These are phyloP conservation scores for Achroia grisella DNA, from an alignment of 1,140 invertebrate genomes.

Conservation along the genomic window DNA sequence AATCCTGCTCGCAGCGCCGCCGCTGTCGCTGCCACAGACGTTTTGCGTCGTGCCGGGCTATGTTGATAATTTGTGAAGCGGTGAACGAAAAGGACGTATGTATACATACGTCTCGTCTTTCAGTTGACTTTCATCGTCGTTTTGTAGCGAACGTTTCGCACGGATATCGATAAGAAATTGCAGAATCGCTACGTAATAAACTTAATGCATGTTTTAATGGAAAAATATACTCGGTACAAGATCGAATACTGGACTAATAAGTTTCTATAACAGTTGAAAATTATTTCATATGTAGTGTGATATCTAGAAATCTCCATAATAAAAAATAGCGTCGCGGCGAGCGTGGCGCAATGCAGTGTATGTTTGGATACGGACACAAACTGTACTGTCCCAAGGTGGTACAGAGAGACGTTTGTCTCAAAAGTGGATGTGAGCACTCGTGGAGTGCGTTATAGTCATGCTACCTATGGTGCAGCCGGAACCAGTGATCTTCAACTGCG, in stretches of 20 bases:
- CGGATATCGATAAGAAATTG: constrained; percentile 63
- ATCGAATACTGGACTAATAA: background rate
- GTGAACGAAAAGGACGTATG: constrained; percentile 63
- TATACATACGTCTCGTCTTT: constrained; percentile 70
- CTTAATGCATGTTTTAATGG: constrained; percentile 33
- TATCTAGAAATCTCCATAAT: constrained; percentile 24
- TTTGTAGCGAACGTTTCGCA: constrained; percentile 69
- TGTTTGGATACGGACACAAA: constrained; percentile 59
- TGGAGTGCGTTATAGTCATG: constrained; percentile 52
- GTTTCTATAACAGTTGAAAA: background rate
- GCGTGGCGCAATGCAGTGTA: constrained; percentile 71
- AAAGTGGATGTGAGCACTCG: constrained; percentile 36
- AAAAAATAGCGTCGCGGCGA: constrained; percentile 50
- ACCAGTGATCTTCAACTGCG: constrained; percentile 53
- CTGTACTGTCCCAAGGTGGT: constrained; percentile 46
- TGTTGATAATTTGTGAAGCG: constrained; percentile 68
- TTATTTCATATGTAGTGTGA: too few species aligned
- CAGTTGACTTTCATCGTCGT: constrained; percentile 72
- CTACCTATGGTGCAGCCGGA: constrained; percentile 63
- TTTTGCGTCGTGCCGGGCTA: constrained; percentile 41
- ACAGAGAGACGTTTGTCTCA: constrained; percentile 33
- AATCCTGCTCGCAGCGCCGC: constrained; percentile 22
- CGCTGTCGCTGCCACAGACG: constrained; percentile 19
- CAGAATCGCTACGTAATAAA: constrained; percentile 67
- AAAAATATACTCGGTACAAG: background rate